Base-by-base conservation (phyloP, 2,113 vertebrate species). In the Pterocles orientalis region DNA sequence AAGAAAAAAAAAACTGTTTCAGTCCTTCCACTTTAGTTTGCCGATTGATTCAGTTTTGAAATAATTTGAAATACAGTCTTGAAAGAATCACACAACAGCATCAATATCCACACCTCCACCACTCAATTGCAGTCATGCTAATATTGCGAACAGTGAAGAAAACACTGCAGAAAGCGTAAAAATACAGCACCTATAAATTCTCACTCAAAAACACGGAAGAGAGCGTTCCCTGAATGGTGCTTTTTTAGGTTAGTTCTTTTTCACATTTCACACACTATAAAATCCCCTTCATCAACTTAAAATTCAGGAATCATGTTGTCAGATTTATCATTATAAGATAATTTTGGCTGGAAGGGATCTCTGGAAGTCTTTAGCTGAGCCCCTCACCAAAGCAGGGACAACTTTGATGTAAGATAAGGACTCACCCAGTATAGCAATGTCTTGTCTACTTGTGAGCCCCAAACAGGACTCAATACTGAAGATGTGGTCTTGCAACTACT, bases 191-290 rank as follows among this genome's bases (percentile, higher is more conserved):
- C 33, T 50, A 43, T 8, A 71, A 82, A 54, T 76, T 71, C 65
- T 79, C 47, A 25, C 56, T 12, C 13, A 17, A 25, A 56, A 62
- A 47, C 23, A 24, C 12, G 62, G 48, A 56, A 21, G 24, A 48
- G 53, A 58, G 20, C 28, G 76, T 80, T 95, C 61, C 65, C 71
- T 41, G 8, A 41, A 36, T 9, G 21, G 17, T 62, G 29, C 14
- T 79, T 68, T 82, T 82, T 62, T 51, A 61, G 65, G 70, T 39
- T 86, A 43, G 66, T 90, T 85, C 48, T 75, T 95, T 82, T 58
- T 61, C 71, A 79, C 43, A 58, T 91, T 86, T 79, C 80, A 91
- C 53, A 75, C 31, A 15, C 39, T 24, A 21, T 28, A 86, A 85
- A 79, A 45, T 31, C 29, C 58, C 29, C 36, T 80, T 69, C 1